Conservation (phyloP, 1,140 invertebrate genomes). For the Meteorus sp. region DNA sequence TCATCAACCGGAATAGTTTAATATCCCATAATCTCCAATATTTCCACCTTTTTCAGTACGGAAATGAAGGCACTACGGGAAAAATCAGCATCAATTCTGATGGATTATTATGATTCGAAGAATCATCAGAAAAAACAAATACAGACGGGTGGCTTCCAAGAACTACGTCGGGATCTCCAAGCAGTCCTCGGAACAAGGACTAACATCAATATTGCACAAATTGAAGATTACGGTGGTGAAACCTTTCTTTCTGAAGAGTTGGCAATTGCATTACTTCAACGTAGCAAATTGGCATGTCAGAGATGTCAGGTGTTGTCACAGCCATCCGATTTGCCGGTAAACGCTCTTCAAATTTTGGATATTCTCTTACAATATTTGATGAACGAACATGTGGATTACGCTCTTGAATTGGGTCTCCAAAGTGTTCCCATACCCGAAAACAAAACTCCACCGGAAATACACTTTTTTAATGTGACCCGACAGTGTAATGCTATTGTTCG, state of each 20-base stretch:
- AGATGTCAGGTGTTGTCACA: slow-evolving; percentile 86
- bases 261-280: slow-evolving; percentile 90
- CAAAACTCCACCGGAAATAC: slow-evolving; percentile 77
- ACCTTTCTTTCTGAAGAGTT: slow-evolving; percentile 96
- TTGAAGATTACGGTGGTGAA: slow-evolving; percentile 95
- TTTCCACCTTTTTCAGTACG: slow-evolving; percentile 57
- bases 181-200: slow-evolving; percentile 88
- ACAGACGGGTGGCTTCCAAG: slow-evolving; percentile 81
- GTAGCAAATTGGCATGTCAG: slow-evolving; percentile 88
- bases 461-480: slow-evolving; percentile 93
- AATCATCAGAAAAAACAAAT: slow-evolving; percentile 93
- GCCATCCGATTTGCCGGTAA: slow-evolving; percentile 74
- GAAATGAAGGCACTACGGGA: slow-evolving; percentile 80
- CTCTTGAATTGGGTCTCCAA: slow-evolving; percentile 89
- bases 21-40: neutral
- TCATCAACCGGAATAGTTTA: slow-evolving; percentile 11
- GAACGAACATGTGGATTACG: slow-evolving; percentile 94
- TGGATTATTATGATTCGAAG: slow-evolving; percentile 90
- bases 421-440: slow-evolving; percentile 90
- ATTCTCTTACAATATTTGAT: slow-evolving; percentile 85
- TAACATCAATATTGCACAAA: slow-evolving; percentile 90
- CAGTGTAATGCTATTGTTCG: slow-evolving; percentile 97
- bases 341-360: slow-evolving; percentile 85
- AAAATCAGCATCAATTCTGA: slow-evolving; percentile 72
- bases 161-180: slow-evolving; percentile 89